Percentiles rank a stretch among this genome's conserved stretches.
phyloP scores from a whole-genome alignment of 2,113 vertebrate genomes.

The Cheirogaleus medius region DNA sequence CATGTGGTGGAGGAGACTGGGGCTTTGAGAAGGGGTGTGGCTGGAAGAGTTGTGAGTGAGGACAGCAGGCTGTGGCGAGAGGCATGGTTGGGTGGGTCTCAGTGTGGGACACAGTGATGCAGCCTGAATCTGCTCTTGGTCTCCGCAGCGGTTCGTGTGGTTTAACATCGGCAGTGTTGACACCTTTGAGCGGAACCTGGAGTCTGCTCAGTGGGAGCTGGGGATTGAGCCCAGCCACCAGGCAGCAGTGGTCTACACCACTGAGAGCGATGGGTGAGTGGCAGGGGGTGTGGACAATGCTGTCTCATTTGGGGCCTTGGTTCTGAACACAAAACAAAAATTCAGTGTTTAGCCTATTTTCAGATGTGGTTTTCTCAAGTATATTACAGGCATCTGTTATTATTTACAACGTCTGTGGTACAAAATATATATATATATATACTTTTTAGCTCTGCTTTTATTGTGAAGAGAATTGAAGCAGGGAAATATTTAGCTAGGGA shows the following conservation, averaged over 20 bases:
- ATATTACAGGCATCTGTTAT: background rate
- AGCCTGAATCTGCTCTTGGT: background rate
- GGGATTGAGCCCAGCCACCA: slow-evolving; percentile 80
- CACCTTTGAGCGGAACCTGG: slow-evolving; percentile 87
- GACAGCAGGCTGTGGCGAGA: background rate
- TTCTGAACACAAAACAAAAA: background rate
- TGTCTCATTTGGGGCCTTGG: background rate
- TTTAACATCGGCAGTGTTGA: slow-evolving; percentile 89
- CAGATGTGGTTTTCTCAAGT: background rate
- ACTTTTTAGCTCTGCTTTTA: background rate
- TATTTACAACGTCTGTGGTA: background rate
- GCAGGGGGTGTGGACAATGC: background rate
- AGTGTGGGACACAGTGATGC: no score
- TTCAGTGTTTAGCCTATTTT: background rate
- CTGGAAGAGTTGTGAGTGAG: background rate
- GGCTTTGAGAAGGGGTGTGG: background rate
- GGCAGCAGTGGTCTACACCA: slow-evolving; percentile 82
- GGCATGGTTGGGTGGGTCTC: rapidly evolving
- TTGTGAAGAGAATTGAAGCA: background rate
- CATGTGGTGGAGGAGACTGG: background rate
- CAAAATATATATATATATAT: background rate
- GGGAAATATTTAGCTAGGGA: background rate
- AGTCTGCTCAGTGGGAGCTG: slow-evolving; percentile 83
- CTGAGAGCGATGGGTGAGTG: slow-evolving; percentile 84
- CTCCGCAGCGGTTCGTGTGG: slow-evolving; percentile 85